Percentiles rank a stretch among this genome's conserved stretches.
Evolutionary conservation across 1,140 invertebrate genomes (phyloP).

Genomic region (Ceratosolen solmsi): DNA sequence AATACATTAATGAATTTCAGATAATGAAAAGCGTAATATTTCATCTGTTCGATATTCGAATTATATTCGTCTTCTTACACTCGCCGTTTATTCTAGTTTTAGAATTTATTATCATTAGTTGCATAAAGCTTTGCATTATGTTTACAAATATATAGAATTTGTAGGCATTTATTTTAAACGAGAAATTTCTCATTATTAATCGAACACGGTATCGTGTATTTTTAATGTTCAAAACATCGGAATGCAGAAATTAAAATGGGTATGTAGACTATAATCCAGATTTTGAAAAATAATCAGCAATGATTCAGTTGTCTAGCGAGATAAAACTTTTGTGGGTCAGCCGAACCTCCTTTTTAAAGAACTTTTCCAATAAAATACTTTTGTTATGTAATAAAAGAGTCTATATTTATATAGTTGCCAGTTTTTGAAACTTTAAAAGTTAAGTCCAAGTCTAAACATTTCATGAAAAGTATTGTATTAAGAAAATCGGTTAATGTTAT

Average conservation of each 20-base stretch:
- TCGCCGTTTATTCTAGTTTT: not conserved
- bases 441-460: not conserved
- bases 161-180: not conserved
- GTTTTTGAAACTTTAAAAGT: not conserved
- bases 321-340: not conserved
- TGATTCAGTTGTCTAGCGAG: not conserved
- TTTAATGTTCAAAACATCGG: not conserved
- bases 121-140: not conserved
- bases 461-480: too few species aligned
- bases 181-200: not conserved
- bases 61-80: too few species aligned
- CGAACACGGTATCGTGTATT: not conserved
- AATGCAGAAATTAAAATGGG: not conserved
- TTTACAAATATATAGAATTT: not conserved
- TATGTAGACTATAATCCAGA: not conserved
- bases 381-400: constrained; percentile 8
- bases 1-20: not conserved
- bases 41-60: too few species aligned
- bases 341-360: not conserved
- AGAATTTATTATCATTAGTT: not conserved
- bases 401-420: not conserved
- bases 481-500: too few species aligned
- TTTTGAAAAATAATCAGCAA: not conserved
- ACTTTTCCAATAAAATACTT: constrained; percentile 1
- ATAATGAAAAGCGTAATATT: too few species aligned